Conservation (phyloP, 2,797 vertebrate genomes). For the Tamandua tetradactyla region DNA sequence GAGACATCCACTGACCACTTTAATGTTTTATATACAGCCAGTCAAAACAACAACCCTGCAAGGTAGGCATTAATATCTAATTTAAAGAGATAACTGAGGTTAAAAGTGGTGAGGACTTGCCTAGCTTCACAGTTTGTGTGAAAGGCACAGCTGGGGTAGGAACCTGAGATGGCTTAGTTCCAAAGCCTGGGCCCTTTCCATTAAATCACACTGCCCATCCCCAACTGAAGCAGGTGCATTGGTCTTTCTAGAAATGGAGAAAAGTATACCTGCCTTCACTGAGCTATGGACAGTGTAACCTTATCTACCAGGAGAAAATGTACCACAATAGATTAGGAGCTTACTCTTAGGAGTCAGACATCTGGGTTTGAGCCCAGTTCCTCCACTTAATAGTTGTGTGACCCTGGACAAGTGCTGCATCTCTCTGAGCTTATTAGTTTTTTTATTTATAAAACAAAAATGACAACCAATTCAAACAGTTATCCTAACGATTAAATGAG, state of each 20-base stretch:
- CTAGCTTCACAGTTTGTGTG: not conserved
- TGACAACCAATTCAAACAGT: constrained; percentile 22
- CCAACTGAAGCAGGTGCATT: not conserved
- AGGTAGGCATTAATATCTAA: not conserved
- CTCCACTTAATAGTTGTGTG: not conserved
- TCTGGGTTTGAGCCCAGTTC: not conserved
- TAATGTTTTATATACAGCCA: not conserved
- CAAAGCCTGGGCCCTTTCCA: not conserved
- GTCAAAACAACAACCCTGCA: not conserved
- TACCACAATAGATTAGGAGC: not conserved
- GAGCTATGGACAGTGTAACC: not conserved
- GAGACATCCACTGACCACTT: not conserved
- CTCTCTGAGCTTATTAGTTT: constrained; percentile 27
- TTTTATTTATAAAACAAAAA: constrained; percentile 33
- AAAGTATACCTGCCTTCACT: not conserved
- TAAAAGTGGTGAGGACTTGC: not conserved
- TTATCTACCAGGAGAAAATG: not conserved
- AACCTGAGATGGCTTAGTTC: not conserved
- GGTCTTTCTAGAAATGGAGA: not conserved
- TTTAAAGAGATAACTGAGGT: not conserved
- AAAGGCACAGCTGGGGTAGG: not conserved
- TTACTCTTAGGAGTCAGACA: not conserved
- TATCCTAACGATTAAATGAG: constrained; percentile 39
- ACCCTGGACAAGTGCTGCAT: not conserved
- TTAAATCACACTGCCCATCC: not conserved